These are phyloP conservation scores for Hyphantria cunea DNA, from an alignment of 1,140 invertebrate genomes.

Conservation along the genomic window DNA sequence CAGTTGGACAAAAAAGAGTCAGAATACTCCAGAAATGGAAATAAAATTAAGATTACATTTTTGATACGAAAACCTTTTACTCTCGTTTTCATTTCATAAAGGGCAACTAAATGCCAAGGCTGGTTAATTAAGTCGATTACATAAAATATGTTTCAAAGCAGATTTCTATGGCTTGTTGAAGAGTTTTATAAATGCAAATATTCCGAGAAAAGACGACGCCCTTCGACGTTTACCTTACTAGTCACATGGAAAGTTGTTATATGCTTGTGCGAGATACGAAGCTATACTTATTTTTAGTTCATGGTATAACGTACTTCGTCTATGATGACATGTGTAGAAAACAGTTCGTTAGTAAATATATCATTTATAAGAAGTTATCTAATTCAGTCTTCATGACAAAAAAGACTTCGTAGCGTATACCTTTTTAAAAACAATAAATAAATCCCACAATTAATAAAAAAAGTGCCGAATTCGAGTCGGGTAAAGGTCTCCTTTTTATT, in stretches of 20 bases:
- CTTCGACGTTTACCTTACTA: constrained; percentile 40
- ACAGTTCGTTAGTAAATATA: too few relatives aligned
- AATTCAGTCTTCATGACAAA: too few relatives aligned
- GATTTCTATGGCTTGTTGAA: background rate
- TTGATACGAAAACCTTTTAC: constrained; percentile 1
- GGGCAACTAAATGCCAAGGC: constrained; percentile 1
- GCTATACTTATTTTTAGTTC: constrained; percentile 55
- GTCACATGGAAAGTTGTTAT: constrained; percentile 45
- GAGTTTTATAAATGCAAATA: constrained; percentile 1
- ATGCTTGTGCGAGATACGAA: constrained; percentile 58
- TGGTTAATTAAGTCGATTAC: background rate
- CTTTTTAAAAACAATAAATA: too few relatives aligned
- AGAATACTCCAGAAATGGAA: background rate
- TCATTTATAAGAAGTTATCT: too few relatives aligned
- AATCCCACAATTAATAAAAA: too few relatives aligned
- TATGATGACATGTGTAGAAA: constrained; percentile 15
- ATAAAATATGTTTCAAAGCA: background rate
- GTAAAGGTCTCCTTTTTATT: constrained; percentile 5
- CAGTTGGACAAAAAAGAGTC: background rate
- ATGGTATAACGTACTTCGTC: too few relatives aligned
- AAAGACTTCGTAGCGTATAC: too few relatives aligned
- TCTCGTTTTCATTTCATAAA: constrained; percentile 2
- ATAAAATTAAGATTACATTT: background rate
- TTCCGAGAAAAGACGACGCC: constrained; percentile 46
- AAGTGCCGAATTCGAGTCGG: too few relatives aligned